Evolutionary conservation across 2,888 invertebrate genomes (phyloP).

Genomic region (Molorchus minor): DNA sequence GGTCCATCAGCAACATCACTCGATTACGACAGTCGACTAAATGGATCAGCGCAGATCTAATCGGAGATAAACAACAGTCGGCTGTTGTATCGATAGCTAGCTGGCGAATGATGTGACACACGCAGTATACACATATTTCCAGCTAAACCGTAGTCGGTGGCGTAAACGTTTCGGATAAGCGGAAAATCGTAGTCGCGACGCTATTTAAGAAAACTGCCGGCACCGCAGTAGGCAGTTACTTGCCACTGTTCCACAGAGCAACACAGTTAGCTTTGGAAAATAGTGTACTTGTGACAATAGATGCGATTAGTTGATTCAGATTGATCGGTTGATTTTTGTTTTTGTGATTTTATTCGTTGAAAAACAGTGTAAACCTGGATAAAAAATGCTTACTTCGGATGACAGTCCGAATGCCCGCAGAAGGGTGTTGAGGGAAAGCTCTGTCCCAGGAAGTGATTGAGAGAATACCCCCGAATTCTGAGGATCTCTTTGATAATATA

Average conservation of each 20-base stretch:
- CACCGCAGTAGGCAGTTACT: conserved; percentile 13
- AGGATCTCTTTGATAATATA: conserved; percentile 57
- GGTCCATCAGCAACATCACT: background rate
- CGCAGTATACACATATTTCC: conserved; percentile 23
- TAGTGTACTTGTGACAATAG: conserved; percentile 7
- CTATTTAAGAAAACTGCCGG: conserved; percentile 39
- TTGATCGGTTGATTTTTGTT: conserved; percentile 1
- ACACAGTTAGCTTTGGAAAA: conserved; percentile 26
- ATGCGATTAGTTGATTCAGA: background rate
- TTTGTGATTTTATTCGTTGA: background rate
- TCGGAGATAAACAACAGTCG: conserved; percentile 10
- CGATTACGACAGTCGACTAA: conserved; percentile 3
- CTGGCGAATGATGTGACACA: conserved; percentile 32
- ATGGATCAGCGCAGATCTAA: conserved; percentile 1
- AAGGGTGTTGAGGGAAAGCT: conserved; percentile 52
- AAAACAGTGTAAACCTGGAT: conserved; percentile 21
- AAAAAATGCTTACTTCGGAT: conserved; percentile 53
- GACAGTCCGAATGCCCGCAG: conserved; percentile 48
- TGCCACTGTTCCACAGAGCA: conserved; percentile 20
- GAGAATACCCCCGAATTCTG: conserved; percentile 58
- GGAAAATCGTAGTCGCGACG: conserved; percentile 36
- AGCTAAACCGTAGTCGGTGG: conserved; percentile 32
- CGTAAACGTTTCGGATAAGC: conserved; percentile 32
- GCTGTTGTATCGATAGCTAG: conserved; percentile 6
- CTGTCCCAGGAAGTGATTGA: conserved; percentile 51